Evolutionary conservation across 2,113 vertebrate genomes (phyloP), one percentile per base, ranked within the genome.

Genomic region (Eublepharis macularius): DNA sequence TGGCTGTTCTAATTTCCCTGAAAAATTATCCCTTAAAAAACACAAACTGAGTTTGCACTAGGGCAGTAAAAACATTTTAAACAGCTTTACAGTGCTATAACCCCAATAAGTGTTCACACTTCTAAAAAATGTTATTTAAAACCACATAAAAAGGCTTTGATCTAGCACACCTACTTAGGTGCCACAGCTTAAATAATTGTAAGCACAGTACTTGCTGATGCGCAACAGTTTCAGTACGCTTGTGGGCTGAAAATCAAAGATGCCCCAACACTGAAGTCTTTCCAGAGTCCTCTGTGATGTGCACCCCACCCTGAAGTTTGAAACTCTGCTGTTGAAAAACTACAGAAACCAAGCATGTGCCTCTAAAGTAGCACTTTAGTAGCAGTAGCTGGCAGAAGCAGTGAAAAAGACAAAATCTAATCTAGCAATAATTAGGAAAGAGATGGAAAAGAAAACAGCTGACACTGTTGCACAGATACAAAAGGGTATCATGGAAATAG

Each of bases 361-460:
- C 2, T 47, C 43, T 76, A 41, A n/a, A n/a, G n/a, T n/a, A n/a
- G n/a, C n/a, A n/a, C n/a, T n/a, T n/a, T n/a, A n/a, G n/a, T n/a
- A n/a, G n/a, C n/a, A n/a, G n/a, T n/a, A n/a, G n/a, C n/a, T n/a
- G n/a, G n/a, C n/a, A n/a, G n/a, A n/a, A n/a, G n/a, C n/a, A 80
- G 24, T 77, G 8, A 84, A 10, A 45, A 90, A 47, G 63, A 75
- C 86, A 60, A 73, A 83, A 91, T 81, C 84, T 2, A 76, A 13
- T 74, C 72, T 75, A 90, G 91, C 34, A 72, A 85, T 79, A 69
- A 88, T 74, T 21, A 86, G 76, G 0, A 1, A 84, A 86, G 66
- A 9, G 60, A 29, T 9, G 26, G 60, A 63, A 57, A 57, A 6
- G 54, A 57, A 63, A 63, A 26, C 60, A 63, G 21, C 6, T 5